Evolutionary conservation across 2,888 invertebrate species (phyloP), one percentile per base, ranked within the genome.

Genomic region (Linnaemya vulpina): DNA sequence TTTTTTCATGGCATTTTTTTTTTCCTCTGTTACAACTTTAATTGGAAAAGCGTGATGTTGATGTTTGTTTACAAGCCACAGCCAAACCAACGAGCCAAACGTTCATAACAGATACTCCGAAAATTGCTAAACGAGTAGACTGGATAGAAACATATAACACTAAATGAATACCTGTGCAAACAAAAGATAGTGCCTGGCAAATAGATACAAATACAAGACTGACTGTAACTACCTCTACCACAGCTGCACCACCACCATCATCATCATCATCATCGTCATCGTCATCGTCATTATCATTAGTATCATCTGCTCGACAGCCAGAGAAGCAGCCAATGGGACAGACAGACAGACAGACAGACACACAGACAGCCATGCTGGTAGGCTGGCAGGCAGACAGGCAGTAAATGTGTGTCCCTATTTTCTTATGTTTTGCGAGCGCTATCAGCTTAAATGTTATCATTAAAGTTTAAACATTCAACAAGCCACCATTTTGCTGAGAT

Each of bases 21-120:
- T 58, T 80, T 30, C 58, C 58, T 35, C 38, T 79, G 53, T 71
- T 73, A 67, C 71, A 83, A 77, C 80, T 79, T 83, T 86, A 85
- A 85, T 85, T 85, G 85, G 82, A 79, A 82, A 85, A 85, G 85
- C 85, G 82, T 85, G 85, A 85, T 84, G 84, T 84, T 75, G 75
- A 79, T 83, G 79, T 84, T 84, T 83, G 83, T 84, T 84, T 80
- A 67, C 70, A 67, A 83, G 68, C 38, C 80, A n/a, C n/a, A 58
- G 53, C 63, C 77, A n/a, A 76, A 25, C 43, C 65, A 80, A 53
- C 63, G 58, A 67, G 60, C 7, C 55, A 65, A 67, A 70, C 53
- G 43, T 20, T 60, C 20, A 35, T 13, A 1, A 51, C n/a, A 75
- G 9, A 20, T 20, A 67, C 38, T 51, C 25, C 15, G 30, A 58